These are phyloP conservation scores for Drosophila funebris DNA, from an alignment of 1,140 invertebrate genomes.

Conservation along the genomic window DNA sequence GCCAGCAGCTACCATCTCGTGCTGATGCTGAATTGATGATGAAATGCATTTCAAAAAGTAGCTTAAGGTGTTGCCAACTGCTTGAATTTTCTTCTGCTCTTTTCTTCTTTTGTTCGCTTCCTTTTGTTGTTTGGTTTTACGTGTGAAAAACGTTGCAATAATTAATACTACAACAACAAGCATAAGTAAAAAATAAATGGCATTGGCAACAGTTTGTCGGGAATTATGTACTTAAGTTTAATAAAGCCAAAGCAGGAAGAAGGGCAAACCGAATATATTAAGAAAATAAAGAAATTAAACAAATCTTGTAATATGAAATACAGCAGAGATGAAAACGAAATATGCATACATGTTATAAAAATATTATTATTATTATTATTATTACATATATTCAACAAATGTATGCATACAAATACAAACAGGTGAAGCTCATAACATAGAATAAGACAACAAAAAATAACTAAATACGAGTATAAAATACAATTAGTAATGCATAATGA, in stretches of 20 bases:
- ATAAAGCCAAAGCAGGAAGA: neutral
- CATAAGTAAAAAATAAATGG: slow-evolving; percentile 32
- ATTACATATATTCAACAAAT: neutral
- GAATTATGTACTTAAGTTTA: neutral
- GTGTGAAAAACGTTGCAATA: slow-evolving; percentile 26
- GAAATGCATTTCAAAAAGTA: slow-evolving; percentile 79
- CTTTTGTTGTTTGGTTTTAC: slow-evolving; percentile 15
- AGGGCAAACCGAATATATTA: neutral
- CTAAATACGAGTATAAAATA: slow-evolving; percentile 22
- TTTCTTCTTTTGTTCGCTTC: neutral
- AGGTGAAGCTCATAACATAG: slow-evolving; percentile 37
- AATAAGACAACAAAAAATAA: neutral
- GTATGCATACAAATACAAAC: slow-evolving; percentile 22
- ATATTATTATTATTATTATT: neutral
- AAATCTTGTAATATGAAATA: too few relatives aligned
- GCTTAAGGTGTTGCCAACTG: slow-evolving; percentile 67
- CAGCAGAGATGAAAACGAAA: neutral
- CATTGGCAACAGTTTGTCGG: slow-evolving; percentile 16
- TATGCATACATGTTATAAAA: slow-evolving; percentile 18
- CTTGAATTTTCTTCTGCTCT: neutral
- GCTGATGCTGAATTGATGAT: slow-evolving; percentile 81
- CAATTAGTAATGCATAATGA: neutral
- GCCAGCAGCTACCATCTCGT: slow-evolving; percentile 44
- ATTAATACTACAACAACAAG: slow-evolving; percentile 34
- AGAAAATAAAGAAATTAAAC: neutral